Evolutionary conservation across 2,113 vertebrate genomes (phyloP).

Genomic region (Toxostoma redivivum): DNA sequence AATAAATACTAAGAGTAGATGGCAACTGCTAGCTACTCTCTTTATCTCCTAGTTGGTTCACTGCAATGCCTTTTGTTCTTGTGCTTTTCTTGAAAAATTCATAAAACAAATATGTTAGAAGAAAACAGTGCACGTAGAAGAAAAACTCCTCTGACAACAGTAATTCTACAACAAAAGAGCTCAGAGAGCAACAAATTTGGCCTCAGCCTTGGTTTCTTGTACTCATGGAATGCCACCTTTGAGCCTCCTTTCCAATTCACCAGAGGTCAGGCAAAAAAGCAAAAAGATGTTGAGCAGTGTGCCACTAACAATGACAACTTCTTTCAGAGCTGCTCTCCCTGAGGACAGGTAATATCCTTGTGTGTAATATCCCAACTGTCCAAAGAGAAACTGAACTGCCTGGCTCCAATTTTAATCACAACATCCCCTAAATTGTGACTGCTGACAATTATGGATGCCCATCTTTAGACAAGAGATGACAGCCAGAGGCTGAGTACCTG

Average conservation of each 20-base stretch:
- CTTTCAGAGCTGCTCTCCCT: neutral
- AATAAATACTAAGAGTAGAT: neutral
- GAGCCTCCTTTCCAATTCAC: neutral
- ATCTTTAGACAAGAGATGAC: neutral
- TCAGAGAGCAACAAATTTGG: neutral
- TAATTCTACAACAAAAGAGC: neutral
- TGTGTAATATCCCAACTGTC: fast-evolving
- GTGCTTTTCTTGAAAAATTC: constrained; percentile 34
- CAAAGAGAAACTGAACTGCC: neutral
- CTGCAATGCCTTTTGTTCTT: neutral
- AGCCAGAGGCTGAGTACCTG: neutral
- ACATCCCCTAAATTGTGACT: neutral
- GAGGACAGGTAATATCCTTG: neutral
- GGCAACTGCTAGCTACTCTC: neutral
- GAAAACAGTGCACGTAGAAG: neutral
- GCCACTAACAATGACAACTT: neutral
- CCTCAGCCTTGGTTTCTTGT: neutral
- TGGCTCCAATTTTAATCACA: neutral
- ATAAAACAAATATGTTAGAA: constrained; percentile 12
- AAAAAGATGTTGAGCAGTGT: neutral
- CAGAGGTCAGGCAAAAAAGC: neutral
- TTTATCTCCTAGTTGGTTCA: neutral
- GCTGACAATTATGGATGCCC: neutral
- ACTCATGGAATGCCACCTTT: neutral
- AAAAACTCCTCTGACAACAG: neutral